Base-by-base conservation (phyloP, 1,140 invertebrate species). In the Megathymus violae region DNA sequence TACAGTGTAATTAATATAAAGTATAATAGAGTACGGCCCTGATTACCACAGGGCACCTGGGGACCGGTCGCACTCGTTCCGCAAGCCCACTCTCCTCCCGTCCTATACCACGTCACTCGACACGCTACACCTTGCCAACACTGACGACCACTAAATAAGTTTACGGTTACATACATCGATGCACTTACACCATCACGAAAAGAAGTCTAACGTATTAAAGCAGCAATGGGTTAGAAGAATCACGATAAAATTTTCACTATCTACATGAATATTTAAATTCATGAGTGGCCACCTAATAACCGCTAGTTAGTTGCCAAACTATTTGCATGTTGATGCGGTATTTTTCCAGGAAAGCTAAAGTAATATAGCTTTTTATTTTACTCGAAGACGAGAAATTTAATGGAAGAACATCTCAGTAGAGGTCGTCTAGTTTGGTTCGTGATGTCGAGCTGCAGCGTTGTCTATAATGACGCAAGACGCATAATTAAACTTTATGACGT, bases 51-150 rank as follows among this genome's bases (percentile, higher is more conserved):
- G 64, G 81, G 78, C 82, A 88, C 80, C 83, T 88, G 83, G 80
- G 70, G 83, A 88, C 85, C 83, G 85, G 85, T 88, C 76, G 48
- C 82, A 85, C 85, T 84, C 74, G 85, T 86, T 85, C 74, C 70
- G 60, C 69, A 62, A 62, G 74, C 83, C 83, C 82, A 88, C 82
- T 80, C 83, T 84, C 78, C 73, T 62, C 70, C 65, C 69, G 40
- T 38, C 67, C 54, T 67, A 60, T 71, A 76, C 82, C 66, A 75
- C 70, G 72, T 64, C 68, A 78, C 67, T 66, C 64, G 54, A 68
- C 66, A 67, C 34, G 66, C 67, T 46, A 72, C 31, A 19, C 47
- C 22, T 61, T 34, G 65, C 34, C 14, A 74, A 48, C 52, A 68
- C n/a, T n/a, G n/a, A 58, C 52, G 36, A 60, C 50, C 40, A 59